phyloP scores from a whole-genome alignment of 2,113 vertebrate genomes.

The Notothenia rossii region DNA sequence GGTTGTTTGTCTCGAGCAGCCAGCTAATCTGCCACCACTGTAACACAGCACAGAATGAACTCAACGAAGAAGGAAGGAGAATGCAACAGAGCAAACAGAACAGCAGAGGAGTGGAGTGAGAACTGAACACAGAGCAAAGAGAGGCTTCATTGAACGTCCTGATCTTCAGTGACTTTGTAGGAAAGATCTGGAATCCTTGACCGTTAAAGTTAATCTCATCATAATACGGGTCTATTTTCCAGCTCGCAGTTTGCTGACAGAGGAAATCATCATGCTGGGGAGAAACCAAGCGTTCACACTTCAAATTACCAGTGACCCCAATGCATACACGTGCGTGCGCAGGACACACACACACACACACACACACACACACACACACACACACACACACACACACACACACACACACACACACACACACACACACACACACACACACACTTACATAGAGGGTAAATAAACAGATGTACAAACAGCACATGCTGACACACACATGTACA shows the following conservation, averaged over 20 bases:
- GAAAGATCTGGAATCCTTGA: slow-evolving; percentile 82
- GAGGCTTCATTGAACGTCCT: slow-evolving; percentile 54
- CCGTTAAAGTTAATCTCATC: slow-evolving; percentile 79
- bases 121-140: slow-evolving; percentile 32
- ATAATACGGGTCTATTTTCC: slow-evolving; percentile 82
- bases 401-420: no score
- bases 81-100: slow-evolving; percentile 35
- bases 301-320: slow-evolving; percentile 80
- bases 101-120: slow-evolving; percentile 20
- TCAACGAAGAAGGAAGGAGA: slow-evolving; percentile 11
- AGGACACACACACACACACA: neutral
- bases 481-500: slow-evolving; percentile 56
- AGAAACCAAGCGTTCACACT: slow-evolving; percentile 83
- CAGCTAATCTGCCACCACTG: slow-evolving; percentile 10
- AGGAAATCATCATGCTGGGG: slow-evolving; percentile 80
- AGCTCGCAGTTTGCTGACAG: slow-evolving; percentile 83
- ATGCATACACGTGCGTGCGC: slow-evolving; percentile 23
- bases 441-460: slow-evolving; percentile 37
- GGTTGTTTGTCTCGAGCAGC: slow-evolving; percentile 6
- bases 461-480: slow-evolving; percentile 64
- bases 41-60: slow-evolving; percentile 9
- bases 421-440: slow-evolving; percentile 5
- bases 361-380: neutral
- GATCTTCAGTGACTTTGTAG: slow-evolving; percentile 79
- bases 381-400: no score